Evolutionary conservation across 2,113 vertebrate species (phyloP), one percentile per base, ranked within the genome.

Genomic region (Chrysochloris asiatica): DNA sequence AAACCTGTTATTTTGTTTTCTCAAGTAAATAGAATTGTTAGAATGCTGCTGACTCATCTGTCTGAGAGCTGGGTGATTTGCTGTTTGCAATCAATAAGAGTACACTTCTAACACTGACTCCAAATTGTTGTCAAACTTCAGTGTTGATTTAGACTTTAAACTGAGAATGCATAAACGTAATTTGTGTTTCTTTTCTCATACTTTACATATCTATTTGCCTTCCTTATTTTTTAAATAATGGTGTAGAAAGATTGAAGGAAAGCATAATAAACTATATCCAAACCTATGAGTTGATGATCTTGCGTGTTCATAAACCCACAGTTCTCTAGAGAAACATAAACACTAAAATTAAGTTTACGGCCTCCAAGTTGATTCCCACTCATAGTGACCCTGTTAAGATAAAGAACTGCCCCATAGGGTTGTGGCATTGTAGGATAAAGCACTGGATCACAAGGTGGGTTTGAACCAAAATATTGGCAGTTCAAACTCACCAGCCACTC

Each of bases 21-120:
- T 89, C 75, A 28, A 67, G 50, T 88, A 92, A 90, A 79, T 61
- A 83, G 47, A 93, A 82, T 92, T 83, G 67, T 86, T 86, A 86
- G 61, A 81, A 88, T 61, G 61, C 22, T 48, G 10, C 48, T 86
- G 82, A 90, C 54, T 94, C 52, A 80, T 72, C 90, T 21, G 6
- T 12, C 38, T 76, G n/a, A 41, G 9, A 67, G 22, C 56, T 67
- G 47, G 43, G 8, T 69, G 33, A 90, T 76, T 77, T 56, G 9
- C 50, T 76, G 48, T 52, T 61, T 76, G 54, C 7, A 38, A 54
- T 91, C 69, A 76, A 86, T 61, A 73, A 81, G 80, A 93, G 45
- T 17, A 52, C 14, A 54, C 21, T 5, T 75, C 13, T 93, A 85
- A 87, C 54, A 50, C 33, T 22, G 17, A 81, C 7, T 78, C 47